These are phyloP conservation scores for Coluber constrictor DNA, from an alignment of 2,797 vertebrate species.

Conservation along the genomic window DNA sequence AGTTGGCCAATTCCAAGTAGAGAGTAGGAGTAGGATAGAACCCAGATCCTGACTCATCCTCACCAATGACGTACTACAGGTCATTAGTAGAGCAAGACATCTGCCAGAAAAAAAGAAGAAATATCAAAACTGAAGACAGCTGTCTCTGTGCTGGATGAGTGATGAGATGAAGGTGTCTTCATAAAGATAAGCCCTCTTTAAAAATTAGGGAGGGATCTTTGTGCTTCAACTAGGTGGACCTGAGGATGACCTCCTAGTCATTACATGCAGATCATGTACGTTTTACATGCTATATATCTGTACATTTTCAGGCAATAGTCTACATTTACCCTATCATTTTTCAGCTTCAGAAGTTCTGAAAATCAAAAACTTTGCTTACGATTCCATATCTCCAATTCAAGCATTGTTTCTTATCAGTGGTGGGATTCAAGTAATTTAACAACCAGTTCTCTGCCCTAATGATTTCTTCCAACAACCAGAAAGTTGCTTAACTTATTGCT, in stretches of 20 bases:
- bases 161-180: background rate
- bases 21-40: background rate
- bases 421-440: too few species aligned
- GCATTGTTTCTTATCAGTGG: too few species aligned
- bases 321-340: background rate
- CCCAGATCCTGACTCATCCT: background rate
- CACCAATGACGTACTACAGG: background rate
- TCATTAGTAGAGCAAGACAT: background rate
- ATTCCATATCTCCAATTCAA: background rate
- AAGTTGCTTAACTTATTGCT: too few species aligned
- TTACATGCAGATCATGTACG: background rate
- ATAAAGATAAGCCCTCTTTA: background rate
- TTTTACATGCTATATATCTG: background rate
- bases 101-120: background rate
- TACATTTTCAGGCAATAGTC: background rate
- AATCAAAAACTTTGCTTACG: background rate
- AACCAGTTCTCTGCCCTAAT: too few species aligned
- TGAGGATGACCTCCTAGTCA: background rate
- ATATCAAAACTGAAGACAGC: background rate
- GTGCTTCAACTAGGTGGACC: background rate
- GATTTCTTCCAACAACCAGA: too few species aligned
- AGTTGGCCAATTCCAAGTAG: background rate
- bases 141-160: background rate
- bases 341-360: too few species aligned
- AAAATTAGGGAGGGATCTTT: background rate